Evolutionary conservation across 2,113 vertebrate species (phyloP).

Genomic region (Excalfactoria chinensis): DNA sequence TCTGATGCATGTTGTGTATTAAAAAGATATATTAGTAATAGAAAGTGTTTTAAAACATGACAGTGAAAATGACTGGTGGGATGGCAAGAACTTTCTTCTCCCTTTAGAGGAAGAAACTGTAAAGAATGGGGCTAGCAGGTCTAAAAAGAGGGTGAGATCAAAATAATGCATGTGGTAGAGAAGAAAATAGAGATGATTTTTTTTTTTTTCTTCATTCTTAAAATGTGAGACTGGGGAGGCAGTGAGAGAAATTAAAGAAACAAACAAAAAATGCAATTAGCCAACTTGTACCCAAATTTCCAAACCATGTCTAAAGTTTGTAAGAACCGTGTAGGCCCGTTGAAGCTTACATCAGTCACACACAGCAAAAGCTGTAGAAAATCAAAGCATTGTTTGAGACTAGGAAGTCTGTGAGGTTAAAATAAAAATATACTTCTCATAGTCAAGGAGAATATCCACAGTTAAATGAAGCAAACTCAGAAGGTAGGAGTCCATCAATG

Average conservation of each 20-base stretch:
- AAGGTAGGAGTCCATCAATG: not conserved
- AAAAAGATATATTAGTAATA: not conserved
- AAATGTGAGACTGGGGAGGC: not conserved
- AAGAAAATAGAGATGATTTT: not conserved
- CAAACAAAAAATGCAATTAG: not conserved
- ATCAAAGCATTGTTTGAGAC: not conserved
- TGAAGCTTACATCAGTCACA: not conserved
- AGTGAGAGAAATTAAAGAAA: not conserved
- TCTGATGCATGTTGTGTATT: conserved; percentile 8
- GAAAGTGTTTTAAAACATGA: conserved; percentile 6
- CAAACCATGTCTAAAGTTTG: not conserved
- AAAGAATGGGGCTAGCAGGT: not conserved
- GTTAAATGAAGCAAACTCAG: not conserved
- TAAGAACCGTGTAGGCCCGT: not conserved
- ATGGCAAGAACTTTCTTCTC: not conserved
- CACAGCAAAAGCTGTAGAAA: not conserved
- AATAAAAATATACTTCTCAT: not conserved
- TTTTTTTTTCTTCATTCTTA: not conserved
- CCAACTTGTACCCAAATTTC: not conserved
- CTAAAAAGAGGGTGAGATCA: not conserved
- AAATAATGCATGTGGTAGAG: not conserved
- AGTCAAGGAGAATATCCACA: not conserved
- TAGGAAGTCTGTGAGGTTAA: not conserved
- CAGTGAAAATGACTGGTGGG: not conserved
- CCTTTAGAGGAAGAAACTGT: conserved; percentile 3